Percentiles rank a stretch among this genome's conserved stretches.
Evolutionary conservation across 2,797 vertebrate species (phyloP).

Genomic region (Neostethus bicornis): DNA sequence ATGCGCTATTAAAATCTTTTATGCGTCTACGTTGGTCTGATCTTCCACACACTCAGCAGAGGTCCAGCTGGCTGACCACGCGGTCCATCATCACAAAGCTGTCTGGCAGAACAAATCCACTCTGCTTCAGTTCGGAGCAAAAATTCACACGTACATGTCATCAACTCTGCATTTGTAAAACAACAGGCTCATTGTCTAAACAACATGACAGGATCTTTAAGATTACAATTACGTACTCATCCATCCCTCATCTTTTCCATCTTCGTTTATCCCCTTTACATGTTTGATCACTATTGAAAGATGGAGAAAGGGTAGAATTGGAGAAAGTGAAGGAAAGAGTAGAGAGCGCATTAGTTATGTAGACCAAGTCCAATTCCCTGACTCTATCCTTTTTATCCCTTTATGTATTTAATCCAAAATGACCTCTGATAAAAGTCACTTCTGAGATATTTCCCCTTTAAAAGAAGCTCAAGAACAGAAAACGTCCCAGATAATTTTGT

Average conservation of each 20-base stretch:
- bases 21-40: conserved; percentile 5
- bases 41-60: conserved; percentile 13
- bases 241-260: conserved; percentile 68
- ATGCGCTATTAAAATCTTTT: conserved; percentile 2
- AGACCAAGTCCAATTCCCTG: conserved; percentile 49
- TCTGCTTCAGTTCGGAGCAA: conserved; percentile 8
- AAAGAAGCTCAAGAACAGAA: conserved; percentile 17
- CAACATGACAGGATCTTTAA: conserved; percentile 45
- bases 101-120: conserved; percentile 5
- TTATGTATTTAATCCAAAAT: conserved; percentile 33
- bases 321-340: conserved; percentile 63
- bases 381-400: conserved; percentile 51
- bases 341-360: conserved; percentile 66
- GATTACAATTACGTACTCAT: conserved; percentile 66
- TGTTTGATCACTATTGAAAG: conserved; percentile 74
- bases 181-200: conserved; percentile 35
- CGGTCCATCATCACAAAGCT: conserved; percentile 24
- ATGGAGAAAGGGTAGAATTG: conserved; percentile 70
- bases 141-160: conserved; percentile 27
- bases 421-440: conserved; percentile 12
- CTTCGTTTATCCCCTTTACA: conserved; percentile 69
- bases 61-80: conserved; percentile 14
- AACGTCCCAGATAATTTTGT: not conserved
- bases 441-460: not conserved
- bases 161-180: conserved; percentile 33